These are phyloP conservation scores for Eunapius fragilis DNA, from an alignment of 37 sponge, comb jelly and placozoan species.

Conservation along the genomic window DNA sequence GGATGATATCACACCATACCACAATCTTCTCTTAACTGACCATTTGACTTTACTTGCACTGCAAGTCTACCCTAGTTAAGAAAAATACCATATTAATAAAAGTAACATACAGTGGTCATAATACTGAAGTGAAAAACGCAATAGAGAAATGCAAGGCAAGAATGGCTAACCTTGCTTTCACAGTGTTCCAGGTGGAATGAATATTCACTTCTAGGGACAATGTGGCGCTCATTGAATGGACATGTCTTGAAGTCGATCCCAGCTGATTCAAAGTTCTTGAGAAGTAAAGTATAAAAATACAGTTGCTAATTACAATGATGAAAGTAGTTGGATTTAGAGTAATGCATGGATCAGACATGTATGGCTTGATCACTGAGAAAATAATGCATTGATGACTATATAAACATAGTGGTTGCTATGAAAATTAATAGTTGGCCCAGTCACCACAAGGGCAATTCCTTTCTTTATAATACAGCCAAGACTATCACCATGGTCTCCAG, in stretches of 20 bases:
- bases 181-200: constrained; percentile 49
- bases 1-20: no score
- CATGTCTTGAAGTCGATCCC: constrained; percentile 37
- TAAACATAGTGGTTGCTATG: no score
- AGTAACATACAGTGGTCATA: not conserved
- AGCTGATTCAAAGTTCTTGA: constrained; percentile 27
- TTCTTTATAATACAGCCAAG: no score
- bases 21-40: no score
- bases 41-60: not conserved
- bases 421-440: no score
- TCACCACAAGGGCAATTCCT: no score
- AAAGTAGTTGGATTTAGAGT: not conserved
- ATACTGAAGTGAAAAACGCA: no score
- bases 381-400: no score
- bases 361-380: no score
- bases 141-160: not conserved
- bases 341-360: not conserved
- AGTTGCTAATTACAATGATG: not conserved
- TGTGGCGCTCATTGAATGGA: constrained; percentile 78
- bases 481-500: no score
- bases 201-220: constrained; percentile 48
- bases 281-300: not conserved
- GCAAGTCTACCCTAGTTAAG: not conserved
- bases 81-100: not conserved
- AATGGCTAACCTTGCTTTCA: constrained; percentile 23